phyloP scores from a whole-genome alignment of 1,140 invertebrate genomes.

The Polypedilum pembai region DNA sequence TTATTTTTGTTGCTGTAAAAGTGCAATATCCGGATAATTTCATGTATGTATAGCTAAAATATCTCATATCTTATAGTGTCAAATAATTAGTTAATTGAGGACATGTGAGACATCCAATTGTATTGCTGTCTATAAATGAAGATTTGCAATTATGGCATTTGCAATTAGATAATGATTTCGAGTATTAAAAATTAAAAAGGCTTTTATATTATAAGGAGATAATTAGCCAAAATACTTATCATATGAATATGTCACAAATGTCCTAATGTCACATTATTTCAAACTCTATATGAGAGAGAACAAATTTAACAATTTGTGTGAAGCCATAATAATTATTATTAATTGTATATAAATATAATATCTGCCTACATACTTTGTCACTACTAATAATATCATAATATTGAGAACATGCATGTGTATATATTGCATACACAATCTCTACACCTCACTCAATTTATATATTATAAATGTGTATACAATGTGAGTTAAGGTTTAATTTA shows the following conservation, averaged over 20 bases:
- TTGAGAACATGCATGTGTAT: background rate
- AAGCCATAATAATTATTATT: slow-evolving; percentile 4
- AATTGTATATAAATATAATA: slow-evolving; percentile 20
- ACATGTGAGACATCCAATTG: background rate
- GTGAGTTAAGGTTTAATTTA: background rate
- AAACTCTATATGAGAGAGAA: background rate
- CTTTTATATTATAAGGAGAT: slow-evolving; percentile 1
- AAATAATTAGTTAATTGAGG: slow-evolving; percentile 19
- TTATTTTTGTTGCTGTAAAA: background rate
- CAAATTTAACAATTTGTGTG: background rate
- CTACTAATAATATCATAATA: background rate
- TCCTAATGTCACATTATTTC: background rate
- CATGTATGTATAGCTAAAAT: background rate
- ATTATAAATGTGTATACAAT: no score
- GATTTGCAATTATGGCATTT: background rate
- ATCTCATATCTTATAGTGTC: slow-evolving; percentile 12
- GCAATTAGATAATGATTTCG: slow-evolving; percentile 1
- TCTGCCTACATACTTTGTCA: background rate
- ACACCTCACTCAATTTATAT: background rate
- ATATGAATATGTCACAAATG: background rate
- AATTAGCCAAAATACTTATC: slow-evolving; percentile 8
- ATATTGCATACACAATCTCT: background rate
- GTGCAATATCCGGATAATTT: slow-evolving; percentile 6
- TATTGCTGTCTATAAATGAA: background rate
- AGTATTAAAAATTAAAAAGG: slow-evolving; percentile 11